Evolutionary conservation across 2,113 vertebrate species (phyloP).

Genomic region (Drymodes brunneopygia): DNA sequence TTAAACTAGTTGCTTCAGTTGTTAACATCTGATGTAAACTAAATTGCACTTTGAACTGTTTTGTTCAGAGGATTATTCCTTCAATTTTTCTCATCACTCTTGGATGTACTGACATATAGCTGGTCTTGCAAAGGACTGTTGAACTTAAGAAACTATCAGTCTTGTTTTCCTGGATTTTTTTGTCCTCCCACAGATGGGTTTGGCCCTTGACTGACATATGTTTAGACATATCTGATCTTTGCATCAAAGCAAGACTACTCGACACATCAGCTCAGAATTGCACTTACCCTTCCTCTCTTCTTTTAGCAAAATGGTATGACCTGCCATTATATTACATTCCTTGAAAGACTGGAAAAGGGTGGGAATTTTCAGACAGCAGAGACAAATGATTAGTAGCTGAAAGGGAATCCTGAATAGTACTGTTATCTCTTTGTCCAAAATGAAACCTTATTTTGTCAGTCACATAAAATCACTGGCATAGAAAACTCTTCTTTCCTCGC

Average conservation of each 20-base stretch:
- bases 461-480: neutral
- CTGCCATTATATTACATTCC: neutral
- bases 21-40: neutral
- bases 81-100: neutral
- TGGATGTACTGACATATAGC: neutral
- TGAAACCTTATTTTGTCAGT: neutral
- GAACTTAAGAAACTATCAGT: neutral
- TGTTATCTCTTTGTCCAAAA: neutral
- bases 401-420: neutral
- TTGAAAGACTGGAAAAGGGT: neutral
- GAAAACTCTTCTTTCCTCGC: neutral
- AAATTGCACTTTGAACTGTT: neutral
- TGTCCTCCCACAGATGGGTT: neutral
- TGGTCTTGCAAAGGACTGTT: neutral
- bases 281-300: neutral
- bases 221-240: neutral
- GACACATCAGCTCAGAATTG: neutral
- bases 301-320: neutral
- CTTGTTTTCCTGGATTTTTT: neutral
- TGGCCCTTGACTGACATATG: neutral
- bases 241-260: neutral
- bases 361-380: neutral
- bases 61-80: neutral
- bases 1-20: neutral
- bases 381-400: neutral